Conservation (phyloP, 2,888 invertebrate species). For the Scaptomyza tumidula region DNA sequence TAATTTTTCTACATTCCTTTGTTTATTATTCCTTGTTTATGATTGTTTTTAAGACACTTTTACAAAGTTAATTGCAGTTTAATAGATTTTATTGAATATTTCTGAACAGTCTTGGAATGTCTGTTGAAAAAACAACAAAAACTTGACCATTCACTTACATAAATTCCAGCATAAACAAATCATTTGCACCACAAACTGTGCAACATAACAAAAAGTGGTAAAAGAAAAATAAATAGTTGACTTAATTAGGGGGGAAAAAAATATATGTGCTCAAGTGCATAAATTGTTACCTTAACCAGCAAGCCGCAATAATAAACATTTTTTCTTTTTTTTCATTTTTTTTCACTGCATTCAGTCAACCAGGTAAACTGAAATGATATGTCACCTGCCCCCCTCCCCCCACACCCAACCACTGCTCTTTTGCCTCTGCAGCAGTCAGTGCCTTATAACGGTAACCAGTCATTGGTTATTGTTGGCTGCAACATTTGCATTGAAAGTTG, state of each 20-base stretch:
- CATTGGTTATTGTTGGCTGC: constrained; percentile 19
- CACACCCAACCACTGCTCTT: background rate
- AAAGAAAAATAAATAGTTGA: constrained; percentile 38
- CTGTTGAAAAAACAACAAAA: background rate
- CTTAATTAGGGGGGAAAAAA: constrained; percentile 52
- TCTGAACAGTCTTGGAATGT: constrained; percentile 30
- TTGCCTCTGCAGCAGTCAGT: constrained; percentile 13
- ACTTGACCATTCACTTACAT: constrained; percentile 45
- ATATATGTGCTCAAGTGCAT: constrained; percentile 68
- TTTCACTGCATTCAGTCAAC: constrained; percentile 44
- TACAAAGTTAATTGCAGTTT: no score
- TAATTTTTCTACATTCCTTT: no score
- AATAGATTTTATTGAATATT: background rate
- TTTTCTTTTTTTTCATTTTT: constrained; percentile 60
- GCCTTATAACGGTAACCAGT: constrained; percentile 53
- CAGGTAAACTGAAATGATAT: constrained; percentile 37
- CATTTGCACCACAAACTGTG: constrained; percentile 5
- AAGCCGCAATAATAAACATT: constrained; percentile 17
- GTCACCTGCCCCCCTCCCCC: constrained; percentile 22
- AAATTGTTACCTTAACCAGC: constrained; percentile 37
- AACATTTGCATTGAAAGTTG: constrained; percentile 76
- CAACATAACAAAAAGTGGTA: constrained; percentile 16
- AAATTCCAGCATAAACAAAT: constrained; percentile 38
- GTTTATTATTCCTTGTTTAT: no score
- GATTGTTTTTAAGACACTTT: no score